A percentile compares a stretch with the other conserved stretches of the same genome.
These are phyloP conservation scores for Globodera rostochiensis DNA, from an alignment of 1,140 invertebrate species.

Conservation along the genomic window DNA sequence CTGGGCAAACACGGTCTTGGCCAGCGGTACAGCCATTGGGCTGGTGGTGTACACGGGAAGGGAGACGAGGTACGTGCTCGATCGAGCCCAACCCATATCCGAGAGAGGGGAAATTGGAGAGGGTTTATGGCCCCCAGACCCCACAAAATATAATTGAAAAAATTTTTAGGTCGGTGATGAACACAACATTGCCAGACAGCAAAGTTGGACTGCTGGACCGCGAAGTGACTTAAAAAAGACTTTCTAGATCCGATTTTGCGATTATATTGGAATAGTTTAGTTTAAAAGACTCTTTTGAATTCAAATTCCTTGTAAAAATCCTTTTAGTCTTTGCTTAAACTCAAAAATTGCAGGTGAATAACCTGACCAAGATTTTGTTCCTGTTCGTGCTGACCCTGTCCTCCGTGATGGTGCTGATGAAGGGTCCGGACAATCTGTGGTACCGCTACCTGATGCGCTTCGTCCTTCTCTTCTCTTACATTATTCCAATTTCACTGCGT, in stretches of 20 bases:
- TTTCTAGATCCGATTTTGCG: neutral
- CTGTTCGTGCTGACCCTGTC: constrained; percentile 85
- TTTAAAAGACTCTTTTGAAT: too few species aligned
- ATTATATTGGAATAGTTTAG: too few species aligned
- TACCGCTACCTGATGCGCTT: constrained; percentile 94
- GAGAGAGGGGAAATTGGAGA: neutral
- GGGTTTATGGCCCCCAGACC: neutral
- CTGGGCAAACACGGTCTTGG: constrained; percentile 97
- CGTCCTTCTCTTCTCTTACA: constrained; percentile 94
- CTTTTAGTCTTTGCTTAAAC: too few species aligned
- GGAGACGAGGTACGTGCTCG: constrained; percentile 76
- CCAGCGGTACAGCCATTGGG: constrained; percentile 88
- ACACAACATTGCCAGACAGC: constrained; percentile 89
- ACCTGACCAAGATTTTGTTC: constrained; percentile 77
- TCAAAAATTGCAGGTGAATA: constrained; percentile 44
- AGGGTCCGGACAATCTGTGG: constrained; percentile 72
- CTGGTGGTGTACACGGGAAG: constrained; percentile 94
- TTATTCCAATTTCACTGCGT: constrained; percentile 94
- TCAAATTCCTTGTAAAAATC: too few species aligned
- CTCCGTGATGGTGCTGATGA: constrained; percentile 81
- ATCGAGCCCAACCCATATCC: neutral
- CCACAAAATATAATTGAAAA: too few species aligned
- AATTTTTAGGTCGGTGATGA: constrained; percentile 80
- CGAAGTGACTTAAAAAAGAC: constrained; percentile 68
- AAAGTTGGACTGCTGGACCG: constrained; percentile 92